Base-by-base conservation (phyloP, 2,797 vertebrate species). In the Anas bahamensis region DNA sequence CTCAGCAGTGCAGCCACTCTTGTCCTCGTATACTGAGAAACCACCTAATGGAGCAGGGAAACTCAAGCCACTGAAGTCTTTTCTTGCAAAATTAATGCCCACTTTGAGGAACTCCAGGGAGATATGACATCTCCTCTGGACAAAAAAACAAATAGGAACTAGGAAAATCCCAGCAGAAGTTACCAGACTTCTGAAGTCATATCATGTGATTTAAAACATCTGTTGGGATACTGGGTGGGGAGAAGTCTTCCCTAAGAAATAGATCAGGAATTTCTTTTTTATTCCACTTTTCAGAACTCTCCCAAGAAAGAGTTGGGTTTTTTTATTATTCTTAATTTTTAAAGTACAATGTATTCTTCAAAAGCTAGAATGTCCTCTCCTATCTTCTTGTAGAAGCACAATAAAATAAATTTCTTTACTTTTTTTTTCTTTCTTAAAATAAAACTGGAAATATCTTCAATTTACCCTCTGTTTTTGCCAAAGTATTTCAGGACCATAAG, bases 141-240 rank as follows among this genome's bases (percentile, higher is more conserved):
- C 68, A 72, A 39, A 65, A 72, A 37, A 65, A 91, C 86, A 72
- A 12, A 56, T 35, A 35, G 41, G 42, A 86, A 79, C 18, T 37
- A 8, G 53, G 12, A 4, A 93, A 88, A 1, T 79, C 37, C 50
- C 64, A 59, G 80, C 50, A 82, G 46, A 80, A 85, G 71, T 80
- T 50, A 57, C 31, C 31, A 6, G 37, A 75, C 17, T 78, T 70
- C 42, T 64, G 35, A 71, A 88, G 66, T 14, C 22, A 9, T 46
- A 79, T 31, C 16, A 13, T 4, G 59, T 83, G 64, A 91, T 89
- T 83, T 60, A 73, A 90, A 91, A 73, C 89, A 78, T 91, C 86
- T 89, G 37, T 31, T 86, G 6, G 4, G 48, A 37, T 22, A 61
- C 24, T n/a, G 44, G 61, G 35, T 3, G 29, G 44, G 44, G 60